Evolutionary conservation across 30 jellyfish, hydroid and myxozoan species (phyloP), one percentile per base, ranked within the genome.

Genomic region (Aurelia coerulea): DNA sequence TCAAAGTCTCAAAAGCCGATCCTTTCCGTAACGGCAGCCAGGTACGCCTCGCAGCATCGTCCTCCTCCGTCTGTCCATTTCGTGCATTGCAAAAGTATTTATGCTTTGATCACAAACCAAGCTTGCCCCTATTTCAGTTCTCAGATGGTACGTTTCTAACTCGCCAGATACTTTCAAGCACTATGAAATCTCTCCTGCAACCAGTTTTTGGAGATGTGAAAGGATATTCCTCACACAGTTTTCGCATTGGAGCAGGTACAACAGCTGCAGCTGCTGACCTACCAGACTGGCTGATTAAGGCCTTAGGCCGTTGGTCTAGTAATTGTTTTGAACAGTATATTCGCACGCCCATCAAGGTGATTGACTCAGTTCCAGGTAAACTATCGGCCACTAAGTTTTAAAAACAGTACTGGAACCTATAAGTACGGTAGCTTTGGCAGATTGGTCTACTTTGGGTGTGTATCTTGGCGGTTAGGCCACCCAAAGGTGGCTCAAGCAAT

Each of bases 241-340:
- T 71, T 29, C 34, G 81, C 34, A 39, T 71, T 16, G 67, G 81
- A 19, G 81, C 37, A 15, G 64, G 68, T 17, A 71, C 81, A 9
- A 49, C 81, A 49, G 51, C 51, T 3, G 51, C 51, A 39, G 81
- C 81, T 39, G 81, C 68, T 19, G 41, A 66, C 33, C 7, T 66
- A 19, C 42, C 77, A 29, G 42, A n/a, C 42, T 66, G 42, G 33
- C 42, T 66, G 6, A 66, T 66, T 33, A 66, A 66, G 33, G 65
- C 18, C n/a, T 32, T 71, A 33, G 81, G 81, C 31, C 62, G 64
- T 31, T 71, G 81, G 81, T 71, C 81, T 10, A 71, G 81, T 71
- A 49, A 71, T 71, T 71, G 81, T 65, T 71, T 19, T 35, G 60
- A 71, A 39, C 65, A 49, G n/a, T 71, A 71, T 65, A 39, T 71